phyloP scores from a whole-genome alignment of 1,140 invertebrate genomes.

The Atopsyche davidsoni region DNA sequence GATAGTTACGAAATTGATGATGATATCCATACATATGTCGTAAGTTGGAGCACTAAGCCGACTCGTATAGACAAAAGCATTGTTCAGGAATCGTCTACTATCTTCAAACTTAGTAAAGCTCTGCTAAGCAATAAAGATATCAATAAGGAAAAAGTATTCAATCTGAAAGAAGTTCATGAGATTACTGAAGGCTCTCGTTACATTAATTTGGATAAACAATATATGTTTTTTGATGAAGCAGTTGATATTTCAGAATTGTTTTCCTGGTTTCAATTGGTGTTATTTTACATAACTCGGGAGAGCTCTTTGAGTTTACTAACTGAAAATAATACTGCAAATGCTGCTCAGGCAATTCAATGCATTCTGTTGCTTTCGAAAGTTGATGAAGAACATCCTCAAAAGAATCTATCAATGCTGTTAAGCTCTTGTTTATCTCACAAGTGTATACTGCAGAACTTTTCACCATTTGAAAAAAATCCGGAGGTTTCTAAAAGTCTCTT shows the following conservation, averaged over 20 bases:
- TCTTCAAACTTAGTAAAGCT: conserved; percentile 22
- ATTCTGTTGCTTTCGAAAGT: conserved; percentile 20
- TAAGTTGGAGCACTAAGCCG: conserved; percentile 37
- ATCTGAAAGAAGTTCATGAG: conserved; percentile 28
- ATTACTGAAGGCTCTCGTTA: conserved; percentile 31
- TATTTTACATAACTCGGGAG: conserved; percentile 39
- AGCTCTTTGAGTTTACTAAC: conserved; percentile 35
- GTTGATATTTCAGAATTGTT: conserved; percentile 39
- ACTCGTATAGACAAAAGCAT: conserved; percentile 33
- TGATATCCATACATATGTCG: conserved; percentile 40
- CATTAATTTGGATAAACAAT: conserved; percentile 31
- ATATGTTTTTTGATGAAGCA: conserved; percentile 29
- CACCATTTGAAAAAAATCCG: conserved; percentile 40
- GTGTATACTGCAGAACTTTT: conserved; percentile 50
- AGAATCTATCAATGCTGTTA: conserved; percentile 35
- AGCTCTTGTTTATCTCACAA: conserved; percentile 43
- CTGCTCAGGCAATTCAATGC: conserved; percentile 2
- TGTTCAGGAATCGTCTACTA: conserved; percentile 22
- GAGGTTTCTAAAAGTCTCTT: conserved; percentile 37
- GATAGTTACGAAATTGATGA: conserved; percentile 39
- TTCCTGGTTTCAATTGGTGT: conserved; percentile 40
- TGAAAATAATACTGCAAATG: conserved; percentile 24
- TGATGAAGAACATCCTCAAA: conserved; percentile 33
- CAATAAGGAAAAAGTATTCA: conserved; percentile 34
- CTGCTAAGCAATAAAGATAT: conserved; percentile 36